Conservation (phyloP, 35 echinoderm and acorn worm genomes). For the Nesometra sesokonis region DNA sequence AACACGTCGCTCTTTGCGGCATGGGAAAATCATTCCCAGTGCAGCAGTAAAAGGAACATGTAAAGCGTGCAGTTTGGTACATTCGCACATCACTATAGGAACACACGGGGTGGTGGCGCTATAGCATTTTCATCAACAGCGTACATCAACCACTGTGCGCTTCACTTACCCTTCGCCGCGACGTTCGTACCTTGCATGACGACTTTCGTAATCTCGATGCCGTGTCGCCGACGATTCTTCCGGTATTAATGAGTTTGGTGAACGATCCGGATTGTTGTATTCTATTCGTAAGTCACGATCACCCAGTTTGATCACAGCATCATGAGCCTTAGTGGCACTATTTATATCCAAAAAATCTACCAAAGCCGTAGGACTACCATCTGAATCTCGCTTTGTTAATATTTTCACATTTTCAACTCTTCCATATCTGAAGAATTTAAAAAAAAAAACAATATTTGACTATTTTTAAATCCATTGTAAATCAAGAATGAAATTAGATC, state of each 20-base stretch:
- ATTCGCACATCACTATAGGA: neutral
- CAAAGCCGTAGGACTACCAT: slow-evolving; percentile 85
- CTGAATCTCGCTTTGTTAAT: slow-evolving; percentile 75
- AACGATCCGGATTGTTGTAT: slow-evolving; percentile 90
- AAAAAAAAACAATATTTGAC: too few species aligned
- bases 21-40: neutral
- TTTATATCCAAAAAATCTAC: slow-evolving; percentile 99
- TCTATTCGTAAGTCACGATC: slow-evolving; percentile 93
- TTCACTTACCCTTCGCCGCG: slow-evolving; percentile 77
- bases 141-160: neutral
- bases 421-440: slow-evolving; percentile 65
- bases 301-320: slow-evolving; percentile 86
- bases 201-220: slow-evolving; percentile 67
- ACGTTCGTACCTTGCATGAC: slow-evolving; percentile 72
- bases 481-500: too few species aligned
- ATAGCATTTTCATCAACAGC: neutral
- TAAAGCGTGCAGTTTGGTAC: neutral
- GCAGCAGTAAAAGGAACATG: neutral
- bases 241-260: slow-evolving; percentile 49
- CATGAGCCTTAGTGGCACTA: slow-evolving; percentile 95
- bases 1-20: neutral
- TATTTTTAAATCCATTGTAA: too few species aligned
- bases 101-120: neutral
- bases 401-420: slow-evolving; percentile 98
- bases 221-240: slow-evolving; percentile 22